These are phyloP conservation scores for Carcina quercana DNA, from an alignment of 2,888 invertebrate genomes.

Conservation along the genomic window DNA sequence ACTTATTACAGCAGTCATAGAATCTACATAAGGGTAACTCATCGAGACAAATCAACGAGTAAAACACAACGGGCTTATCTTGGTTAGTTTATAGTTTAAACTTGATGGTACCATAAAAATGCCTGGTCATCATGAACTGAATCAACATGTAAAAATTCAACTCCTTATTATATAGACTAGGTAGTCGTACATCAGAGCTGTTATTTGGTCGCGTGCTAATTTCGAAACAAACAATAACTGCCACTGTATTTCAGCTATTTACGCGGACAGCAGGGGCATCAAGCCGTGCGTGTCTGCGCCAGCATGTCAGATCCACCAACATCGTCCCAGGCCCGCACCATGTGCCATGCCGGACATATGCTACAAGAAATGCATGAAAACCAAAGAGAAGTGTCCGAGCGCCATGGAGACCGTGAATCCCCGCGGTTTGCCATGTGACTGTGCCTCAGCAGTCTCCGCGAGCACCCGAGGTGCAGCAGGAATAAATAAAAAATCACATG, in stretches of 20 bases:
- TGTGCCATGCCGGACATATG: constrained; percentile 55
- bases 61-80: too few species aligned
- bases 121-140: too few species aligned
- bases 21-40: too few species aligned
- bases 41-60: too few species aligned
- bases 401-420: constrained; percentile 43
- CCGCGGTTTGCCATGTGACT: constrained; percentile 40
- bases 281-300: constrained; percentile 57
- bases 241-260: constrained; percentile 2
- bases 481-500: constrained; percentile 31
- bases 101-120: too few species aligned
- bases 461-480: constrained; percentile 32
- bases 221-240: too few species aligned
- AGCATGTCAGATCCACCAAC: constrained; percentile 48
- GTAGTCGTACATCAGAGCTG: too few species aligned
- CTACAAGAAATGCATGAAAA: constrained; percentile 41
- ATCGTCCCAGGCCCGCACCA: constrained; percentile 48
- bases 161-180: too few species aligned
- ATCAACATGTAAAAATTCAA: too few species aligned
- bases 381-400: constrained; percentile 46
- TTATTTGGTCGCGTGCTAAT: too few species aligned
- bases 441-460: constrained; percentile 36
- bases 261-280: constrained; percentile 16
- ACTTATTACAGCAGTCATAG: too few species aligned
- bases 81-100: too few species aligned